Base-by-base conservation (phyloP, 2,888 invertebrate species). In the Tipula unca region DNA sequence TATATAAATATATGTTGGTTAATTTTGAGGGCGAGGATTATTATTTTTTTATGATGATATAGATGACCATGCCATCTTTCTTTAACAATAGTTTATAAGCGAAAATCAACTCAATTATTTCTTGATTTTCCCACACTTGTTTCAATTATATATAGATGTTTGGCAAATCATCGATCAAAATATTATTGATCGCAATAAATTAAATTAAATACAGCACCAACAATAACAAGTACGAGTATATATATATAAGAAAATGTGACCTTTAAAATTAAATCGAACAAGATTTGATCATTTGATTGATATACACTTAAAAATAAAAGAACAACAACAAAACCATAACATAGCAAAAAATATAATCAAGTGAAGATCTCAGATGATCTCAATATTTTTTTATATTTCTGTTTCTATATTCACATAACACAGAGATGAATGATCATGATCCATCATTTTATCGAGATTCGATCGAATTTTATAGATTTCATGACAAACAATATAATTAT, bases 401-500 rank as follows among this genome's bases (percentile, higher is more conserved):
- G 17, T 69, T 69, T 3, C n/a, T 48, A n/a, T 69, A 69, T 69
- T 69, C 69, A 69, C 25, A 69, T 69, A 69, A 13, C 25, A 48
- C 48, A 48, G n/a, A 48, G 69, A 69, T 69, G 69, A 69, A 25
- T 69, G 69, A 69, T 69, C 69, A 69, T 69, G 69, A 69, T 69
- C 69, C 25, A 69, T 69, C 69, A 69, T 69, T 69, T 69, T 69
- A 69, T 69, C 69, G 69, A 69, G 69, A 69, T 69, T 69, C 69
- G 25, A 69, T 69, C 69, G 69, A 69, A 69, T 69, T 69, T 69
- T 69, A 25, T 69, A 69, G 25, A 69, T 69, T 69, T 69, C 69
- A 69, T 69, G 69, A 69, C 69, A 69, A 69, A 69, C 69, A 69
- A 69, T 69, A 69, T 69, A 69, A 69, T 69, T 69, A 69, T 69